Percentiles rank a stretch among this genome's conserved stretches.
Evolutionary conservation across 2,888 invertebrate species (phyloP).

Genomic region (Acrobasis consociella): DNA sequence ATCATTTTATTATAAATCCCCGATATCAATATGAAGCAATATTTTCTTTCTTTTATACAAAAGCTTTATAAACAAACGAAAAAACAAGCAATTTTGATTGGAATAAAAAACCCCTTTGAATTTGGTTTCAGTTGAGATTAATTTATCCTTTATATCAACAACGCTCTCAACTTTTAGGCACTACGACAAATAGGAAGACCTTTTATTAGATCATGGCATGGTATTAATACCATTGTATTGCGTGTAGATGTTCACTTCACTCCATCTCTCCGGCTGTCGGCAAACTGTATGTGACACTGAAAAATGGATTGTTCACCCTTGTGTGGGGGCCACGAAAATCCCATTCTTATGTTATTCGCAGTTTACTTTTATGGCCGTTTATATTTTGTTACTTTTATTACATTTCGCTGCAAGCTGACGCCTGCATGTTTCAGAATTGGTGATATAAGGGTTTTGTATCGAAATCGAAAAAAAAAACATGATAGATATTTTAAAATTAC

Average conservation of each 20-base stretch:
- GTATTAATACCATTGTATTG: slow-evolving; percentile 44
- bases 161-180: neutral
- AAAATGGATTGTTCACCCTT: slow-evolving; percentile 43
- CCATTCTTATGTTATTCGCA: slow-evolving; percentile 22
- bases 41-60: no score
- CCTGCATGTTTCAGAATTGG: neutral
- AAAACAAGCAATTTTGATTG: no score
- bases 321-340: slow-evolving; percentile 23
- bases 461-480: no score
- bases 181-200: neutral
- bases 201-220: slow-evolving; percentile 29
- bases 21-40: no score
- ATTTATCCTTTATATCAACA: no score
- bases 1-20: no score
- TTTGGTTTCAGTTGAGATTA: no score
- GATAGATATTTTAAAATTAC: no score
- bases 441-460: neutral
- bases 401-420: slow-evolving; percentile 8
- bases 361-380: slow-evolving; percentile 19
- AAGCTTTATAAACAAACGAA: no score
- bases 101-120: no score
- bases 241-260: slow-evolving; percentile 40
- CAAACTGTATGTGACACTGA: slow-evolving; percentile 48
- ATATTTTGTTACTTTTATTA: slow-evolving; percentile 17
- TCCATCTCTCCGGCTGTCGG: slow-evolving; percentile 32